phyloP scores from a whole-genome alignment of 2,113 vertebrate genomes.

The Illadopsis cleaveri region DNA sequence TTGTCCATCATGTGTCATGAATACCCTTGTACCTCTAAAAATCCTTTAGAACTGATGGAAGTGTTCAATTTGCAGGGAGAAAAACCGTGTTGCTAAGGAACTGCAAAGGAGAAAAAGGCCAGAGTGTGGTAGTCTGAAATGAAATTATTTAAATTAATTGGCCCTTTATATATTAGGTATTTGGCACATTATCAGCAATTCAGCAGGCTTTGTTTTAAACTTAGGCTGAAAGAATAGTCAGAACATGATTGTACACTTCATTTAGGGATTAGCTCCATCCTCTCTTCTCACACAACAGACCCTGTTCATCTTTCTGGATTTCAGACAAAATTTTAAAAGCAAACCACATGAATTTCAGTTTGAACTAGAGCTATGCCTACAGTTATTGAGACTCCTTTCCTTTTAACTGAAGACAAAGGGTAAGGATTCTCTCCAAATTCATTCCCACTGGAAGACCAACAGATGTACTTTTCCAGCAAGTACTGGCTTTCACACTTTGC shows the following conservation, averaged over 20 bases:
- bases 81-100: constrained; percentile 57
- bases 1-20: constrained; percentile 3
- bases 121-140: neutral
- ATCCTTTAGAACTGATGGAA: constrained; percentile 19
- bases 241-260: neutral
- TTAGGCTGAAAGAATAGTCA: neutral
- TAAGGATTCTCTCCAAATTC: neutral
- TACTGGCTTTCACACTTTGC: neutral
- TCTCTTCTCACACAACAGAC: neutral
- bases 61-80: constrained; percentile 7
- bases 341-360: neutral
- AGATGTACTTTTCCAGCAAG: neutral
- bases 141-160: constrained; percentile 50
- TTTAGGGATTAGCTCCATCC: constrained; percentile 2
- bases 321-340: neutral
- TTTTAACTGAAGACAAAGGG: neutral
- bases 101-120: constrained; percentile 4
- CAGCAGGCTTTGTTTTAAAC: constrained; percentile 17
- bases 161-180: neutral
- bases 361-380: neutral
- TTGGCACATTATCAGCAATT: constrained; percentile 33
- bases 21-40: constrained; percentile 16
- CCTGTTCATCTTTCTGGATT: neutral
- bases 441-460: neutral
- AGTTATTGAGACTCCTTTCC: neutral